Base-by-base conservation (phyloP, 2,113 vertebrate genomes). In the Protobothrops flavoviridis region DNA sequence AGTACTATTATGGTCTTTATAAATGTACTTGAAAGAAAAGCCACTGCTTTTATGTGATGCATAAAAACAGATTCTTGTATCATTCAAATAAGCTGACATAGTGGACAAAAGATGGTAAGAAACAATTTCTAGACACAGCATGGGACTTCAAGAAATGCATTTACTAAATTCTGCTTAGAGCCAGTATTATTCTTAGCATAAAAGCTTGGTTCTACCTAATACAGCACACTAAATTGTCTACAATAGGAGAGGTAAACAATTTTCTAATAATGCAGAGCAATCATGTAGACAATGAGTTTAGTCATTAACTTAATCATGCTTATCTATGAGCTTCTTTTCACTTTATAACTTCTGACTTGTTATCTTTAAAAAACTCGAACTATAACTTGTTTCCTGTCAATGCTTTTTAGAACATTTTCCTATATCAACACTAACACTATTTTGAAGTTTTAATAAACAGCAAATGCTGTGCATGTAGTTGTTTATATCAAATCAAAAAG, bases 401-500 rank as follows among this genome's bases (percentile, higher is more conserved):
- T 94, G 93, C 94, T 96, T 95, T 94, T 95, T 95, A 96, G 94
- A 96, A 96, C 94, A 95, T 94, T 96, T 96, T 96, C 95, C 96
- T 96, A 97, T 96, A 95, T 93, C 93, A 88, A 43, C 59, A 95
- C 96, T 94, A 97, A 95, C 23, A 95, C 94, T 13, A 11, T 95
- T 96, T 95, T 96, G 95, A 97, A 97, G 94, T 96, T 96, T 95
- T 24, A 97, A 94, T 93, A 96, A 96, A 95, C 96, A 95, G 95
- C 85, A 94, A 91, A 92, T 74, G 96, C 94, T 95, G 95, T 96
- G 95, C 94, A 95, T 96, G 89, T 95, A 92, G 92, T 3, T 88
- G 95, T 96, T 97, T 96, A 97, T 55, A 90, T 95, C 95, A 96
- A 97, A 96, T 97, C 93, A 96, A 94, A 95, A 96, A 91, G 96